These are phyloP conservation scores for Alcedo quadribrachys DNA, from an alignment of 2,797 vertebrate genomes.

Conservation along the genomic window DNA sequence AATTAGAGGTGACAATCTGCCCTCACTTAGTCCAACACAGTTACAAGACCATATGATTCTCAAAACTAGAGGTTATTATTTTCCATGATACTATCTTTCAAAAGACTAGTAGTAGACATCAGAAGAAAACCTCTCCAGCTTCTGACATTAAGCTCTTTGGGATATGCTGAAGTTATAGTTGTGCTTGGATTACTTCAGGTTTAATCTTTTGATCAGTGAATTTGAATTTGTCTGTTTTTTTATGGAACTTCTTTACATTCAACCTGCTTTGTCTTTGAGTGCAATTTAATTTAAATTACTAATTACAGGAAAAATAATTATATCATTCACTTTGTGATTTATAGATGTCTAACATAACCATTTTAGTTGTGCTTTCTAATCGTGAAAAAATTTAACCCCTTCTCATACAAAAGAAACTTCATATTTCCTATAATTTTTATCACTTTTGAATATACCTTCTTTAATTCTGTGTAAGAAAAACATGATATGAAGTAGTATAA, in stretches of 20 bases:
- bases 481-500: neutral
- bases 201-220: neutral
- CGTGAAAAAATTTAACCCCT: neutral
- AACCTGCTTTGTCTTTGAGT: neutral
- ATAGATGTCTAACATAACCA: neutral
- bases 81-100: neutral
- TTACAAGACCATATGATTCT: neutral
- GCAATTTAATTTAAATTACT: too few relatives aligned
- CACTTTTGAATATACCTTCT: neutral
- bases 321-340: neutral
- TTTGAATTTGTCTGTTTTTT: neutral
- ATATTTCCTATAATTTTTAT: neutral
- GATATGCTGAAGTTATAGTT: neutral
- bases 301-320: neutral
- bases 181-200: neutral
- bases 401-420: neutral
- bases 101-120: neutral
- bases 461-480: neutral
- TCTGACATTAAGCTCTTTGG: neutral
- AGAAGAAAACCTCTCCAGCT: neutral
- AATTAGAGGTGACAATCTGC: neutral
- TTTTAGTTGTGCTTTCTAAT: neutral
- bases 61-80: neutral
- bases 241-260: neutral
- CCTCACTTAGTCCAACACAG: neutral